Percentiles rank a stretch among this genome's conserved stretches.
Conservation (phyloP, 2,888 invertebrate genomes). For the Cotesia congregata region DNA sequence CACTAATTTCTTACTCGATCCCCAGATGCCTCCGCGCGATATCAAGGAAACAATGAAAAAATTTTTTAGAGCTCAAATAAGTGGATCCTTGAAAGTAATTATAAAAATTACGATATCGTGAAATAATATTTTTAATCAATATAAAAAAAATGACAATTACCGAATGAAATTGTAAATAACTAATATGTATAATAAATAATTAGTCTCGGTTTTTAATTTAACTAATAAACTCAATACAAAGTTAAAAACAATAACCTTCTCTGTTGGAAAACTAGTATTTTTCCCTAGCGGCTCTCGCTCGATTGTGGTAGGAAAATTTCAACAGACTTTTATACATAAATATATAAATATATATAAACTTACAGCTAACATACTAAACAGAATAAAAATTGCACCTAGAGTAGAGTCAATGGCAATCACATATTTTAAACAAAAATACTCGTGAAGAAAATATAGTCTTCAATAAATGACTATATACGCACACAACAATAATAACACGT, state of each 20-base stretch:
- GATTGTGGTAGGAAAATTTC: conserved; percentile 53
- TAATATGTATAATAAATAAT: not conserved
- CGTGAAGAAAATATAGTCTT: conserved; percentile 33
- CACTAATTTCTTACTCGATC: not conserved
- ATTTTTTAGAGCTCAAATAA: too few relatives aligned
- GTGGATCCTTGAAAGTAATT: too few relatives aligned
- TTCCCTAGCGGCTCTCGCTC: conserved; percentile 53
- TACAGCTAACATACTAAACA: conserved; percentile 31
- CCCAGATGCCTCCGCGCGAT: not conserved
- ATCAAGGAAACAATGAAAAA: not conserved
- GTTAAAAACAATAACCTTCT: conserved; percentile 25
- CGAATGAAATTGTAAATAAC: not conserved
- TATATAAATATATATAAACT: conserved; percentile 26
- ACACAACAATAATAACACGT: conserved; percentile 49
- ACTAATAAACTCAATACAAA: not conserved
- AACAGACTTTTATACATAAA: conserved; percentile 41
- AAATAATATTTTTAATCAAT: too few relatives aligned
- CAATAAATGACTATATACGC: conserved; percentile 34
- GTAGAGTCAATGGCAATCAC: conserved; percentile 46
- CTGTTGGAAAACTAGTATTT: conserved; percentile 47
- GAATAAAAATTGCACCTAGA: conserved; percentile 51
- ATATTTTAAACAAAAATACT: conserved; percentile 51
- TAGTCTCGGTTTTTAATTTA: not conserved
- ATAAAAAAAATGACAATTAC: not conserved
- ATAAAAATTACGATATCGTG: too few relatives aligned